Percentiles rank a stretch among this genome's conserved stretches.
phyloP scores from a whole-genome alignment of 2,113 vertebrate species.

The Cephalopholis sonnerati region DNA sequence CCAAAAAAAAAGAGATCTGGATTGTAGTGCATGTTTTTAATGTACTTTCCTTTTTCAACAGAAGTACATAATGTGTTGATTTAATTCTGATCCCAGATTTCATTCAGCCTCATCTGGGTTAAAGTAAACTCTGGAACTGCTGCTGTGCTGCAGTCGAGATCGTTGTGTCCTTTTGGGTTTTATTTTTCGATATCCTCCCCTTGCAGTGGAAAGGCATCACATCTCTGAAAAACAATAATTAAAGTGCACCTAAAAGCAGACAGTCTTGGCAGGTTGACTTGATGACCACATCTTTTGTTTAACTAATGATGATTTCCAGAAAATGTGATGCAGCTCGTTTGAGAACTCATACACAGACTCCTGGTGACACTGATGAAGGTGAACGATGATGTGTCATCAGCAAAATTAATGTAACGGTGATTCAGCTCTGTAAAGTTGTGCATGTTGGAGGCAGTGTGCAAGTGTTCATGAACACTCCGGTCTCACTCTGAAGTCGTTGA shows the following conservation, averaged over 20 bases:
- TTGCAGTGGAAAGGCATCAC: too few species aligned
- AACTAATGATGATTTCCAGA: too few species aligned
- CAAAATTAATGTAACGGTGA: not conserved
- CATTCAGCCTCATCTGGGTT: not conserved
- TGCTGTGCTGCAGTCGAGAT: not conserved
- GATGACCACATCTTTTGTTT: too few species aligned
- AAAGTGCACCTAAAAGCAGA: too few species aligned
- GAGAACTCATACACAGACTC: too few species aligned
- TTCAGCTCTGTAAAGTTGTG: not conserved
- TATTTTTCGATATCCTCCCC: not conserved
- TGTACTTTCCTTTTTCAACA: not conserved
- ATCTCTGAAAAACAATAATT: too few species aligned
- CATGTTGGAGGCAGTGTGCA: not conserved
- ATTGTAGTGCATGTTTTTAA: not conserved
- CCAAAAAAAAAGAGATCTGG: not conserved
- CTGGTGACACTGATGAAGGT: not conserved
- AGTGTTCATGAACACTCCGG: too few species aligned
- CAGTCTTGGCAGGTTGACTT: too few species aligned
- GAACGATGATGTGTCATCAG: not conserved
- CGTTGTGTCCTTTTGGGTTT: not conserved
- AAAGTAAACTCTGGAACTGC: not conserved
- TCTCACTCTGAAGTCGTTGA: too few species aligned
- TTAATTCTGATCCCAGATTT: not conserved
- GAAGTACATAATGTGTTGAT: constrained; percentile 25
- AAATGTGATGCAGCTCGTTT: too few species aligned